phyloP scores from a whole-genome alignment of 2,888 invertebrate genomes.

The Leucophenga maculata region DNA sequence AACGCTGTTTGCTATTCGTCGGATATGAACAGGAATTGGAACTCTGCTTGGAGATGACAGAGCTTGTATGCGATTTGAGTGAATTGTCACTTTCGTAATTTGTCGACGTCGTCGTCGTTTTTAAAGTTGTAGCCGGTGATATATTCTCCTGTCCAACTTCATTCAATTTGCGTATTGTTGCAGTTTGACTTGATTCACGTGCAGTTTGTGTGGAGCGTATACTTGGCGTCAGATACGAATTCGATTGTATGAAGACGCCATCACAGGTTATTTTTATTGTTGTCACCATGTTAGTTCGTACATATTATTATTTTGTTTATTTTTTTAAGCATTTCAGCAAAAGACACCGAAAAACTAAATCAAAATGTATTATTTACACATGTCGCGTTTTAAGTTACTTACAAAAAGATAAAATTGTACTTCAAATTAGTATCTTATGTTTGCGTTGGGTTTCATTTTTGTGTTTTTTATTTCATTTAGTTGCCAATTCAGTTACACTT shows the following conservation, averaged over 20 bases:
- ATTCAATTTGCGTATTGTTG: conserved; percentile 15
- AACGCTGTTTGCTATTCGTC: conserved; percentile 30
- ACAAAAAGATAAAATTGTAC: not conserved
- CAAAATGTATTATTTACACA: no score
- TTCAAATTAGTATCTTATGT: not conserved
- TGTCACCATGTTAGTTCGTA: conserved; percentile 66
- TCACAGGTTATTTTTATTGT: conserved; percentile 72
- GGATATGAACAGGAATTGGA: conserved; percentile 28
- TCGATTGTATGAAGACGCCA: conserved; percentile 72
- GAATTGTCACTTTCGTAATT: conserved; percentile 33
- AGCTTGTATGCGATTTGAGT: conserved; percentile 28
- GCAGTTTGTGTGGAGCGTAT: conserved; percentile 31
- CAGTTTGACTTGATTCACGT: conserved; percentile 31
- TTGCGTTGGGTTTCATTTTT: not conserved
- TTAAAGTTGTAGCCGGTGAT: conserved; percentile 19
- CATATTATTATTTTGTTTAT: not conserved
- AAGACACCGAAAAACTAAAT: conserved; percentile 5
- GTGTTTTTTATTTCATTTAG: not conserved
- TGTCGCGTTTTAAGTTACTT: conserved; percentile 6
- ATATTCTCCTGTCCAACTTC: not conserved
- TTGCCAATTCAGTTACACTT: not conserved
- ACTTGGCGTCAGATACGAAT: conserved; percentile 66
- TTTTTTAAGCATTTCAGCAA: not conserved
- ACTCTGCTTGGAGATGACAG: conserved; percentile 18
- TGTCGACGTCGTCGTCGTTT: no score